phyloP scores from a whole-genome alignment of 2,888 invertebrate species.

The Lithosia quadra region DNA sequence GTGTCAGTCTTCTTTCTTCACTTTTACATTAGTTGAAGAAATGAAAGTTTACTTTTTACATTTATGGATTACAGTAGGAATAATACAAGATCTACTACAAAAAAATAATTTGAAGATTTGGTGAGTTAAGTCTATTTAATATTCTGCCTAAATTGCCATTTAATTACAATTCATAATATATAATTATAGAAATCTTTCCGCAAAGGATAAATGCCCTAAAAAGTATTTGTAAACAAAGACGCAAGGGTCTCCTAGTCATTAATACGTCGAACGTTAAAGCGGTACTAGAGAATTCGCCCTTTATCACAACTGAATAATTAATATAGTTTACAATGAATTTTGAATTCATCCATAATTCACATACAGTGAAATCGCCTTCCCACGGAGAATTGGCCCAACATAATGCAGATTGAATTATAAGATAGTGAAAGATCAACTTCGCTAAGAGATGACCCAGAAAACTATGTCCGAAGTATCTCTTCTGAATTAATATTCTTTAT shows the following conservation, averaged over 20 bases:
- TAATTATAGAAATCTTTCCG: too few relatives aligned
- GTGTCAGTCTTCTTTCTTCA: not conserved
- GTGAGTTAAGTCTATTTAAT: not conserved
- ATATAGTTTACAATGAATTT: conserved; percentile 45
- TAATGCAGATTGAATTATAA: conserved; percentile 3
- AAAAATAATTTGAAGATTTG: not conserved
- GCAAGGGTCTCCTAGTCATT: conserved; percentile 33
- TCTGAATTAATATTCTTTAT: conserved; percentile 22
- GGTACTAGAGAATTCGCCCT: conserved; percentile 31
- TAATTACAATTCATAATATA: conserved; percentile 9
- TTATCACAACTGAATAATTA: conserved; percentile 44
- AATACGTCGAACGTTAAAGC: conserved; percentile 44
- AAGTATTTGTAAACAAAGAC: conserved; percentile 37
- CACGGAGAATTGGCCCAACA: conserved; percentile 10
- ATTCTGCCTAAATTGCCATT: not conserved
- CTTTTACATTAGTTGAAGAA: not conserved
- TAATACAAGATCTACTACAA: not conserved
- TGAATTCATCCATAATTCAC: conserved; percentile 30
- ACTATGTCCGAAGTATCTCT: conserved; percentile 2
- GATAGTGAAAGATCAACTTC: conserved; percentile 12
- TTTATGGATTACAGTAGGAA: too few relatives aligned
- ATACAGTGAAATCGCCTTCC: conserved; percentile 20
- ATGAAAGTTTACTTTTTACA: too few relatives aligned
- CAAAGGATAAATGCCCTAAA: conserved; percentile 37
- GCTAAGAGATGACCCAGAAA: not conserved